A percentile compares a stretch with the other conserved stretches of the same genome.
phyloP scores from a whole-genome alignment of 2,797 vertebrate species.

The Propithecus perrieri region DNA sequence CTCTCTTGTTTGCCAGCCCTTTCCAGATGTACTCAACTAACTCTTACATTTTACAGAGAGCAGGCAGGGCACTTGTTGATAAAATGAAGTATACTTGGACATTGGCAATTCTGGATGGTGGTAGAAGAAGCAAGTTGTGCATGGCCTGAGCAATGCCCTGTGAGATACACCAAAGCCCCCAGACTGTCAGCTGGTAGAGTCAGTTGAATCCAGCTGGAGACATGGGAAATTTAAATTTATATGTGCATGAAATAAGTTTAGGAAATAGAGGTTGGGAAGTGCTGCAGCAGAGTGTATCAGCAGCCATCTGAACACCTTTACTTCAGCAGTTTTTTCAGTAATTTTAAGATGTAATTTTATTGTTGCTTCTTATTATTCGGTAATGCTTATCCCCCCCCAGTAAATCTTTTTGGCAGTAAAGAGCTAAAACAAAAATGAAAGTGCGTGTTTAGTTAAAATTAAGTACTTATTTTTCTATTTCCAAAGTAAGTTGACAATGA shows the following conservation, averaged over 20 bases:
- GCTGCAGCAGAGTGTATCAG: not conserved
- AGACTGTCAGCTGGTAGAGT: not conserved
- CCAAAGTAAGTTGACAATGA: slow-evolving; percentile 8
- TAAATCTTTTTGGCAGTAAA: not conserved
- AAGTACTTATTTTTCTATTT: slow-evolving; percentile 49
- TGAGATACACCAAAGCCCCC: not conserved
- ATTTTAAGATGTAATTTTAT: slow-evolving; percentile 29
- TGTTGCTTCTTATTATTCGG: not conserved
- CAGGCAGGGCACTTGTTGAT: not conserved
- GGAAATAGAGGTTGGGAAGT: not conserved
- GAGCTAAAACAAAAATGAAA: slow-evolving; percentile 39
- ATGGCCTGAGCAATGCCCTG: not conserved
- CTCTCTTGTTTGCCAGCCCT: not conserved
- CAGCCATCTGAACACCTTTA: not conserved
- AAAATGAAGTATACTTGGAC: not conserved
- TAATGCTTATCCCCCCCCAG: not conserved
- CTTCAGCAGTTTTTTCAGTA: not conserved
- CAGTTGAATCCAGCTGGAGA: not conserved
- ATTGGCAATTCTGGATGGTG: not conserved
- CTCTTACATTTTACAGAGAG: not conserved
- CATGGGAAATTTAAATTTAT: not conserved
- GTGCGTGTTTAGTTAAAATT: slow-evolving; percentile 1
- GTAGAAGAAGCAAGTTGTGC: not conserved
- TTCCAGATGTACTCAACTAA: not conserved
- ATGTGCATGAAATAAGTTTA: not conserved